Evolutionary conservation across 2,888 invertebrate genomes (phyloP).

Genomic region (Hydrotaea diabolus): DNA sequence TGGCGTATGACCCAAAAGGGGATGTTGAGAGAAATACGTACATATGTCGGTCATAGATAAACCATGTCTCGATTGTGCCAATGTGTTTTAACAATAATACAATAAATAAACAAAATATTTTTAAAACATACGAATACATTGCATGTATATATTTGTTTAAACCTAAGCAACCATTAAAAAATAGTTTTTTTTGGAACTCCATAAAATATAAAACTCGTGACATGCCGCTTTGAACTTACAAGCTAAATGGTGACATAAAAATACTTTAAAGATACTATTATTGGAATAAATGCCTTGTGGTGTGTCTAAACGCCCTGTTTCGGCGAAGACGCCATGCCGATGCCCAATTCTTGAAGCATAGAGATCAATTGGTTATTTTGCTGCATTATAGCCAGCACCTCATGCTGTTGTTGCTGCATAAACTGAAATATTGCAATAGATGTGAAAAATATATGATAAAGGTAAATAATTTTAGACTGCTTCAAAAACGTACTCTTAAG

Average conservation of each 20-base stretch:
- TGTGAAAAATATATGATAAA: too few species aligned
- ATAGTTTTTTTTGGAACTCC: neutral
- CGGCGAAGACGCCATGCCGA: constrained; percentile 48
- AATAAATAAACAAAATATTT: neutral
- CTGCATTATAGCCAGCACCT: constrained; percentile 75
- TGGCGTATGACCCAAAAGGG: too few species aligned
- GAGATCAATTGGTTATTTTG: constrained; percentile 77
- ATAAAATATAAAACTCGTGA: neutral
- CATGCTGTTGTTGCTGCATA: constrained; percentile 77
- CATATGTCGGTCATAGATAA: too few species aligned
- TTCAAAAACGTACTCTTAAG: constrained; percentile 72
- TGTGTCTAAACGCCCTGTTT: constrained; percentile 12
- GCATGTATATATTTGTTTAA: neutral
- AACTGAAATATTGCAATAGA: constrained; percentile 69
- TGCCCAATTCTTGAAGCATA: constrained; percentile 72
- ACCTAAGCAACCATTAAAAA: constrained; percentile 8
- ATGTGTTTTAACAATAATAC: neutral
- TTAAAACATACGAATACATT: too few species aligned
- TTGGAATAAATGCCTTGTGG: neutral
- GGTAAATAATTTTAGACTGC: too few species aligned
- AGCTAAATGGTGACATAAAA: neutral
- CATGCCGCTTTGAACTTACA: neutral
- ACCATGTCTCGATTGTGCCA: too few species aligned
- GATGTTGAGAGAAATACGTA: too few species aligned
- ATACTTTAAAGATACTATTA: too few species aligned